Evolutionary conservation across 2,888 invertebrate species (phyloP), one percentile per base, ranked within the genome.

Genomic region (Serrognathus titanus): DNA sequence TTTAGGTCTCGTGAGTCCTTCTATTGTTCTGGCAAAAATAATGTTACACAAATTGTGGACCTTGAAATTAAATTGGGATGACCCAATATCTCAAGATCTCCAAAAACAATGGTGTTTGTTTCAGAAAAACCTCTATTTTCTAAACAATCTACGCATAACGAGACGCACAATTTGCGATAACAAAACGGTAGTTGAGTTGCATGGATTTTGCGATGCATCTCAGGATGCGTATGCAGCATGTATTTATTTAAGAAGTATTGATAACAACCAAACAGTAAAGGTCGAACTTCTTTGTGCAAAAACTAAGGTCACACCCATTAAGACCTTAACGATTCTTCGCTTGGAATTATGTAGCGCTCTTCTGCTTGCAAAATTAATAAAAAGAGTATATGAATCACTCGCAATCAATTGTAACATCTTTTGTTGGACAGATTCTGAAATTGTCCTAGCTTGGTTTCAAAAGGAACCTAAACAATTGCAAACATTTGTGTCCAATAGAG

Each of bases 281-380:
- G 50, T 38, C 40, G 31, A 47, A 48, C 41, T 59, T 6, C 38
- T 59, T 6, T 52, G 54, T n/a, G 24, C 55, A 2, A 59, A 59
- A 56, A 36, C 56, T 9, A 59, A 51, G 41, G 57, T 58, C 9
- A 55, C 55, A 20, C 60, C 62, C 4, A 37, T 60, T 7, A 51
- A 61, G 59, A 38, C 53, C 8, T 5, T 61, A 5, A 57, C 59
- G 11, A 51, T 63, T n/a, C 63, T 59, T 5, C 54, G 62, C 4
- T 48, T 63, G 13, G 63, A 63, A 47, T 47, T 61, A 24, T 62
- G 57, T 47, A 55, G 59, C 10, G 63, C 61, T 24, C 31, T 63
- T 7, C 24, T 61, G 9, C 11, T 50, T n/a, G 53, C 54, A 1
- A 40, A 45, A 53, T 48, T 61, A 10, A 53, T 47, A 39, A 37